Percentiles rank a stretch among this genome's conserved stretches.
Evolutionary conservation across 2,113 vertebrate species (phyloP).

Genomic region (Agapornis roseicollis): DNA sequence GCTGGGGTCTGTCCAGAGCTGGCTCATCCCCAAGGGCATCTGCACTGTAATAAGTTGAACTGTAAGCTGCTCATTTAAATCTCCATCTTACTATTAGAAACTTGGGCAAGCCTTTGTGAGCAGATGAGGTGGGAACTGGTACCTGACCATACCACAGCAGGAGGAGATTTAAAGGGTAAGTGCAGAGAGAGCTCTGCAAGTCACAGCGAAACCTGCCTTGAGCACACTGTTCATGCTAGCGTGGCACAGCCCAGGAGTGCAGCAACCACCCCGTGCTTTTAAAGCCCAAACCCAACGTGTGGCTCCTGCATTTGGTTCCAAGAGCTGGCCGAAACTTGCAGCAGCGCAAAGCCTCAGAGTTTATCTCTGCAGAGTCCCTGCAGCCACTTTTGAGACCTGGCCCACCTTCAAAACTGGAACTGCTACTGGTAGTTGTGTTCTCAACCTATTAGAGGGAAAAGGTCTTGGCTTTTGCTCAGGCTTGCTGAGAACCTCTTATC

Average conservation of each 20-base stretch:
- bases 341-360: not conserved
- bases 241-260: accelerated
- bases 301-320: not conserved
- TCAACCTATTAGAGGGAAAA: not conserved
- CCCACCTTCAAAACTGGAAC: not conserved
- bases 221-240: not conserved
- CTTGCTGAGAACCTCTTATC: not conserved
- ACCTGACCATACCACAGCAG: not conserved
- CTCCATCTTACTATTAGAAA: not conserved
- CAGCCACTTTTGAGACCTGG: not conserved
- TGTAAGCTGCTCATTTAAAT: not conserved
- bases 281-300: not conserved
- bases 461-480: slow-evolving; percentile 3
- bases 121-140: not conserved
- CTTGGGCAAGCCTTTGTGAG: not conserved
- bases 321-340: not conserved
- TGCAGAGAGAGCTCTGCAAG: not conserved
- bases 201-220: not conserved
- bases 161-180: not conserved
- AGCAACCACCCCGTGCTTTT: not conserved
- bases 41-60: not conserved
- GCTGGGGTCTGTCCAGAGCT: not conserved
- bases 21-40: not conserved
- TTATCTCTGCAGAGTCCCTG: not conserved
- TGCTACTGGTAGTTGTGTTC: not conserved